Evolutionary conservation across 2,113 vertebrate species (phyloP).

Genomic region (Muscicapa adusta): DNA sequence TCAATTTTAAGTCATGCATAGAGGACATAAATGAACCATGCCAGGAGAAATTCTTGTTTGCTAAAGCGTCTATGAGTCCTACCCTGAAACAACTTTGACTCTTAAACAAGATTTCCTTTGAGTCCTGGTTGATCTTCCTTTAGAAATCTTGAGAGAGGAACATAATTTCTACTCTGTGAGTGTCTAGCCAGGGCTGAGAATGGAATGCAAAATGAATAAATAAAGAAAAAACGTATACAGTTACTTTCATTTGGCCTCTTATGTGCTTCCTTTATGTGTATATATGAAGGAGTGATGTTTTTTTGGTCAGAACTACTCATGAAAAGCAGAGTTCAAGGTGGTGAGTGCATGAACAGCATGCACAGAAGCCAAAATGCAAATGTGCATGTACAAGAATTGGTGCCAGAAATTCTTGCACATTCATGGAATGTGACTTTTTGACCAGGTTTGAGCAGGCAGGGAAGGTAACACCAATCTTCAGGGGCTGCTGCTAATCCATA

Average conservation of each 20-base stretch:
- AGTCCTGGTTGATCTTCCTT: neutral
- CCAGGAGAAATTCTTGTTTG: neutral
- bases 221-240: neutral
- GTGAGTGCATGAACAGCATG: neutral
- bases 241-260: neutral
- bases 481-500: neutral
- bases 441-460: neutral
- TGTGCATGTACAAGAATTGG: constrained; percentile 30
- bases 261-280: neutral
- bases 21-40: neutral
- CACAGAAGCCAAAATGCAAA: constrained; percentile 41
- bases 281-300: neutral
- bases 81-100: neutral
- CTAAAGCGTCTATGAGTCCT: neutral
- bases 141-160: neutral
- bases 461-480: neutral
- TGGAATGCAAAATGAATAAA: neutral
- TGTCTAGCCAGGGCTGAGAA: neutral
- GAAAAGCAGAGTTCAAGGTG: constrained; percentile 17
- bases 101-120: neutral
- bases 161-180: neutral
- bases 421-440: constrained; percentile 15
- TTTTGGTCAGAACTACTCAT: neutral
- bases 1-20: neutral
- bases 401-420: constrained; percentile 50